Evolutionary conservation across 2,113 vertebrate species (phyloP), one percentile per base, ranked within the genome.

Genomic region (Mesembrinibis cayennensis): DNA sequence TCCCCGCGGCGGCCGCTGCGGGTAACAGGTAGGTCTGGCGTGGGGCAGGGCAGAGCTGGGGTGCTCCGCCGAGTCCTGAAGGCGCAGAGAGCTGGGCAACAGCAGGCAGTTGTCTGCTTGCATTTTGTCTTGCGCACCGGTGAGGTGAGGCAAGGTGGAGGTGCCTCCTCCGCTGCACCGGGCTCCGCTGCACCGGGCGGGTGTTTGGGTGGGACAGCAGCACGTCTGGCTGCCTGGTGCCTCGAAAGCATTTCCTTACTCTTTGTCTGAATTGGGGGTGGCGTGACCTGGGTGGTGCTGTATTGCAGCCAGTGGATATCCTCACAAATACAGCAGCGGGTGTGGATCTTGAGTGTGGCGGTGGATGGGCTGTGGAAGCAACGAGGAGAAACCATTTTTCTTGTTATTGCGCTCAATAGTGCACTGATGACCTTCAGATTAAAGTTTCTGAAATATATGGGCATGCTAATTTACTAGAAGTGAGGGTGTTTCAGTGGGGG

Each of bases 301-400:
- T 2, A 0, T 3, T 3, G 10, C 21, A 12, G 8, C 25, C 7
- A 1, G 19, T 5, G 15, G 9, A 4, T 7, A 21, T 2, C 14
- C 19, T 56, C 1, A 0, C 18, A 11, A 6, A 1, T 4, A 2
- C 6, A 1, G 16, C 0, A 1, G 16, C 0, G 1, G 20, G 9
- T 1, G 7, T 4, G 14, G 17, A 1, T 30, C 25, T 19, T 3
- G 18, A 53, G 49, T 2, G 7, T 56, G 1, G 3, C 2, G 1
- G 45, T 13, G 7, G 14, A 6, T 19, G 53, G 30, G 7, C 6
- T 16, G 10, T 3, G 14, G 29, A 29, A 50, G 16, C 19, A 8
- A 11, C 0, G 1, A 40, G 38, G 42, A 42, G 11, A 40, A 53
- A 20, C 1, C 0, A 0, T 7, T 22, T 16, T 56, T 50, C 16